Percentiles rank a stretch among this genome's conserved stretches.
phyloP scores from a whole-genome alignment of 2,888 invertebrate species.

The Cotesia congregata region DNA sequence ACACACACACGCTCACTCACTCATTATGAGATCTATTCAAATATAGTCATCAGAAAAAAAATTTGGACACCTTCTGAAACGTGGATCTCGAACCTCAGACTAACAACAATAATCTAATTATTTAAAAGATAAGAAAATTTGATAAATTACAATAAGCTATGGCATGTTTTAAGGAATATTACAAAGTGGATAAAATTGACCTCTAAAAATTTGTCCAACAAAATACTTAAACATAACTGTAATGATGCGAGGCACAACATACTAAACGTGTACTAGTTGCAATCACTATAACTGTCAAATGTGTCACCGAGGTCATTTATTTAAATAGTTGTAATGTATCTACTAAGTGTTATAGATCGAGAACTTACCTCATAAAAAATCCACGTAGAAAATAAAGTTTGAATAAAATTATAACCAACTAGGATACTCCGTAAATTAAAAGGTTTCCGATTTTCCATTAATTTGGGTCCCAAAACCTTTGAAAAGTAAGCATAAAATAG shows the following conservation, averaged over 20 bases:
- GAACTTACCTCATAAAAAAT: constrained; percentile 89
- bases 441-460: constrained; percentile 93
- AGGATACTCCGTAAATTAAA: constrained; percentile 85
- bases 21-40: no score
- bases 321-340: background rate
- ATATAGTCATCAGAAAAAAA: no score
- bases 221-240: constrained; percentile 54
- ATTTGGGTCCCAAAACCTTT: constrained; percentile 83
- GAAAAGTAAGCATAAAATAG: constrained; percentile 87
- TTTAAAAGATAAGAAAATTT: background rate
- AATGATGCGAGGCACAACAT: constrained; percentile 54
- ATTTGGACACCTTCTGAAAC: no score
- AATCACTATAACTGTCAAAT: constrained; percentile 54
- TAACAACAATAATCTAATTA: no score
- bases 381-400: constrained; percentile 92
- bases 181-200: background rate
- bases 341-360: background rate
- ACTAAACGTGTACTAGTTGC: constrained; percentile 60
- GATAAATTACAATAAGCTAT: background rate
- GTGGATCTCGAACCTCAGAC: no score
- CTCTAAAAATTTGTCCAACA: constrained; percentile 18
- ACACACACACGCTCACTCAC: no score
- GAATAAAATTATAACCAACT: constrained; percentile 89
- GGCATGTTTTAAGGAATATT: background rate
- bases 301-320: constrained; percentile 12